A percentile compares a stretch with the other conserved stretches of the same genome.
Evolutionary conservation across 1,140 invertebrate genomes (phyloP).

Genomic region (Akabosia matsudoensis): DNA sequence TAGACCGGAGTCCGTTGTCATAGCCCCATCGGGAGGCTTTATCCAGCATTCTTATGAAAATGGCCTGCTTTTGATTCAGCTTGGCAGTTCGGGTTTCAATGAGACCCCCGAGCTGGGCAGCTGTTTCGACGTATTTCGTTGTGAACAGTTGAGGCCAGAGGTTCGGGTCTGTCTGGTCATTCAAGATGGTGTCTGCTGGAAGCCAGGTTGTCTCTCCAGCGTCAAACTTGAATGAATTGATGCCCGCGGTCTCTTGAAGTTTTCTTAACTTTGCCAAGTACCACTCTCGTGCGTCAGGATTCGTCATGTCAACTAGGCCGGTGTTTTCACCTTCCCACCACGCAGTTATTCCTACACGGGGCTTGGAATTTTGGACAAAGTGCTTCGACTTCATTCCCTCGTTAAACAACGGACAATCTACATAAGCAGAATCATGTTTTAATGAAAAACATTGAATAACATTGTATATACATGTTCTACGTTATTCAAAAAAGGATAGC

Average conservation of each 20-base stretch:
- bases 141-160: conserved; percentile 63
- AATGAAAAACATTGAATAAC: too few species aligned
- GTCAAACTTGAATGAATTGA: conserved; percentile 91
- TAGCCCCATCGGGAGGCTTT: conserved; percentile 74
- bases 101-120: conserved; percentile 62
- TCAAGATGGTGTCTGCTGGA: conserved; percentile 58
- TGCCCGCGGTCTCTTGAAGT: conserved; percentile 61
- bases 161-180: conserved; percentile 49
- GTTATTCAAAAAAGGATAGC: too few species aligned
- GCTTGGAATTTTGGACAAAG: conserved; percentile 50
- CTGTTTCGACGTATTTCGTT: conserved; percentile 62
- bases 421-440: too few species aligned
- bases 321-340: conserved; percentile 82
- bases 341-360: conserved; percentile 58
- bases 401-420: conserved; percentile 56
- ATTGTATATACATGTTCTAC: too few species aligned
- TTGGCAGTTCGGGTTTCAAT: conserved; percentile 65
- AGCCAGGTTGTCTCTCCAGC: conserved; percentile 72
- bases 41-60: conserved; percentile 85
- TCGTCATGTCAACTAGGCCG: conserved; percentile 73
- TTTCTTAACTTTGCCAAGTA: conserved; percentile 62
- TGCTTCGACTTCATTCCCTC: conserved; percentile 45
- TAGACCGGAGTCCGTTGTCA: conserved; percentile 69
- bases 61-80: conserved; percentile 50
- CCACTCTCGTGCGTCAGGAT: conserved; percentile 69